Percentiles rank a stretch among this genome's conserved stretches.
phyloP scores from a whole-genome alignment of 2,113 vertebrate genomes.

The Geothlypis trichas region DNA sequence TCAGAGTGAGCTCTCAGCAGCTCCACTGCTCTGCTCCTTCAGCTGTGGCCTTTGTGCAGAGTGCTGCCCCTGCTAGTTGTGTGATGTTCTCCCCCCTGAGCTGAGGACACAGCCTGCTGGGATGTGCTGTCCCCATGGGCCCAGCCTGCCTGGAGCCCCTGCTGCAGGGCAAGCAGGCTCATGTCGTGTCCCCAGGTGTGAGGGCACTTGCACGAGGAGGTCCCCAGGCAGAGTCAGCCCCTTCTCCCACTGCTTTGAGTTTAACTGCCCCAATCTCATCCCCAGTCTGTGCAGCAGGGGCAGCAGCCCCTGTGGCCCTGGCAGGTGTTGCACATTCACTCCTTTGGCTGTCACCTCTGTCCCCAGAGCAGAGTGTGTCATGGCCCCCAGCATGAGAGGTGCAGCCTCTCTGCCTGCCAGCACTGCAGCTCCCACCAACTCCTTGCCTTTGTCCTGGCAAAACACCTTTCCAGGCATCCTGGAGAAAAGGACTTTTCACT shows the following conservation, averaged over 20 bases:
- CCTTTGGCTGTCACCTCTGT: background rate
- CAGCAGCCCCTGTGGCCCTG: background rate
- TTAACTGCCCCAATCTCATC: background rate
- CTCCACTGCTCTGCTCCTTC: background rate
- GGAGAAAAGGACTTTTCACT: background rate
- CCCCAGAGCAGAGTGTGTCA: background rate
- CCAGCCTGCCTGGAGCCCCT: background rate
- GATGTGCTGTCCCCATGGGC: no score
- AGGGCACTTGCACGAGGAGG: background rate
- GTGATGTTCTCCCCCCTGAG: background rate
- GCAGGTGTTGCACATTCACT: background rate
- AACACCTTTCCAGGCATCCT: background rate
- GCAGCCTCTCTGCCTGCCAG: background rate
- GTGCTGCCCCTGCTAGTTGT: background rate
- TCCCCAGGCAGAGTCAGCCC: background rate
- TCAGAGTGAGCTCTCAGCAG: background rate
- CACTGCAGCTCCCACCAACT: background rate
- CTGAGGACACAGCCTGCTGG: fast-evolving
- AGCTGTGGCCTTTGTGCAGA: background rate
- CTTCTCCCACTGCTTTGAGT: background rate
- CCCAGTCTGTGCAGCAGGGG: background rate
- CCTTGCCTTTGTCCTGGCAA: background rate
- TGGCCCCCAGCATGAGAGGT: fast-evolving
- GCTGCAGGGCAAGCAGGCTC: background rate
- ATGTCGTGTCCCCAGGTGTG: background rate